Percentiles rank a stretch among this genome's conserved stretches.
Conservation (phyloP, 1,140 invertebrate genomes). For the Parapsyche elsis region DNA sequence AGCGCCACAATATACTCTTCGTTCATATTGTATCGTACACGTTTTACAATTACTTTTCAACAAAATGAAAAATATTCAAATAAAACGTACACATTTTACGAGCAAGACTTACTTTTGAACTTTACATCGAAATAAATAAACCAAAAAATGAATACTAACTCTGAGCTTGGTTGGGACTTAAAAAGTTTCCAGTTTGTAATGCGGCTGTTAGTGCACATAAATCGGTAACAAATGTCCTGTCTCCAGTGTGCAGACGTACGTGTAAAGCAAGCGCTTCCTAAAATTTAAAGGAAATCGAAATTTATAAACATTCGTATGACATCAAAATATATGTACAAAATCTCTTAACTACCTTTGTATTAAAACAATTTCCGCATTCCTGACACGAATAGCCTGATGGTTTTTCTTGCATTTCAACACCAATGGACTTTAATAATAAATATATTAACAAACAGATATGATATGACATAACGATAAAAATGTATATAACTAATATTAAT, state of each 20-base stretch:
- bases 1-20: constrained; percentile 58
- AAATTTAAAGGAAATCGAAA: constrained; percentile 58
- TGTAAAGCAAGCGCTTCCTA: constrained; percentile 82
- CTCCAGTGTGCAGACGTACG: constrained; percentile 83
- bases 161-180: constrained; percentile 68
- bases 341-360: constrained; percentile 60
- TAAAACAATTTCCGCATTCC: constrained; percentile 67
- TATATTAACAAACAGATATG: not conserved
- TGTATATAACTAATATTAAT: not conserved
- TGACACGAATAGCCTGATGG: constrained; percentile 63
- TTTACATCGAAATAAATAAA: not conserved
- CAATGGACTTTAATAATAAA: constrained; percentile 60
- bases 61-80: not conserved
- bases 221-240: constrained; percentile 86
- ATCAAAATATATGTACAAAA: not conserved
- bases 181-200: constrained; percentile 75
- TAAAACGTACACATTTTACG: constrained; percentile 5
- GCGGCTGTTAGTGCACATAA: constrained; percentile 83
- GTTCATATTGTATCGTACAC: not conserved
- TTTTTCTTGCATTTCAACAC: constrained; percentile 64
- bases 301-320: not conserved
- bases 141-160: constrained; percentile 57
- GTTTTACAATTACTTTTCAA: too few species aligned
- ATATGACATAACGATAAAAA: not conserved
- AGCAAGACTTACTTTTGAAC: constrained; percentile 24